Evolutionary conservation across 2,113 vertebrate genomes (phyloP).

Genomic region (Trinectes maculatus): DNA sequence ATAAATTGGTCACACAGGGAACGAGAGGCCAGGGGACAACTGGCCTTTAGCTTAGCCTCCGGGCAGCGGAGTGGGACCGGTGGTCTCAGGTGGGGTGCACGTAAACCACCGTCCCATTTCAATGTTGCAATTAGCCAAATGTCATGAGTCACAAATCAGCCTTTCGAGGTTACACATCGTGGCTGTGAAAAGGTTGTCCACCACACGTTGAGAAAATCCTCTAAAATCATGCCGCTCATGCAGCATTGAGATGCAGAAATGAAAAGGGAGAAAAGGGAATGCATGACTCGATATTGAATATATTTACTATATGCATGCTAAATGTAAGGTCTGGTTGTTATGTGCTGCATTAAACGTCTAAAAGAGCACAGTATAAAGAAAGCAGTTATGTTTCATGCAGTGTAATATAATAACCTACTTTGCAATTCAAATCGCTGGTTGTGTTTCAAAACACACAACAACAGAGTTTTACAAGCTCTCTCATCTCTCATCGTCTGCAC

Average conservation of each 20-base stretch:
- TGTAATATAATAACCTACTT: constrained; percentile 13
- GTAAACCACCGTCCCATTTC: constrained; percentile 38
- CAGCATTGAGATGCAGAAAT: neutral
- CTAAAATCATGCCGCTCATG: constrained; percentile 10
- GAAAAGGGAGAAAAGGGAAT: neutral
- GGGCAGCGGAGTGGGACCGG: constrained; percentile 31
- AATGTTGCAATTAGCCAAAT: constrained; percentile 72
- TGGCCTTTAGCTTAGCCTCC: constrained; percentile 57
- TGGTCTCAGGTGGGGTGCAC: constrained; percentile 36
- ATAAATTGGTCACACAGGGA: constrained; percentile 75
- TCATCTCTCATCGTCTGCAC: constrained; percentile 2
- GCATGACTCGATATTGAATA: too few relatives aligned
- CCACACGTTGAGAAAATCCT: constrained; percentile 43
- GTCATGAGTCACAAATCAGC: constrained; percentile 61
- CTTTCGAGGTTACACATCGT: constrained; percentile 53
- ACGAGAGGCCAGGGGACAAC: constrained; percentile 46
- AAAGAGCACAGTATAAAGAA: constrained; percentile 5
- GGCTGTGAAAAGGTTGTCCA: constrained; percentile 59
- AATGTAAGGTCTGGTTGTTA: constrained; percentile 3
- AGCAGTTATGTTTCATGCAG: neutral
- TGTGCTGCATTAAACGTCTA: neutral
- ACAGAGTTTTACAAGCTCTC: neutral
- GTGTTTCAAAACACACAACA: constrained; percentile 1
- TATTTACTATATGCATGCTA: too few relatives aligned
- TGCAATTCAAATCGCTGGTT: constrained; percentile 17